Evolutionary conservation across 2,797 vertebrate species (phyloP).

Genomic region (Gadopsis marmoratus): DNA sequence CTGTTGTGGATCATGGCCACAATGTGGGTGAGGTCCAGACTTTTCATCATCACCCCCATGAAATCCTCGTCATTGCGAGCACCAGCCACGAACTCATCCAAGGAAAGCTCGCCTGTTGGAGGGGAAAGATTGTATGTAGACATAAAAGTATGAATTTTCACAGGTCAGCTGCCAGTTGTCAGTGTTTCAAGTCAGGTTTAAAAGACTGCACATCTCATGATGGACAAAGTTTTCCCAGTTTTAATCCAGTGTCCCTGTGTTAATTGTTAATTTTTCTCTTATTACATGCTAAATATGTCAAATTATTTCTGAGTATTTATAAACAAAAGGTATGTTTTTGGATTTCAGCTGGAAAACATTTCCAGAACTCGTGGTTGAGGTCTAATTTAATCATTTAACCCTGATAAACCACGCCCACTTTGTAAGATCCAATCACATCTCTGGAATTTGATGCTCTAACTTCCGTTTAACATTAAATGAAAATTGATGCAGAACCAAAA

Average conservation of each 20-base stretch:
- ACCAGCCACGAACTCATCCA: slow-evolving; percentile 93
- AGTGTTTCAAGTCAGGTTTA: neutral
- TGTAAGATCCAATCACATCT: too few relatives aligned
- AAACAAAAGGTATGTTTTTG: too few relatives aligned
- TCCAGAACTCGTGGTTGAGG: too few relatives aligned
- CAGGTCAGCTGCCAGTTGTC: neutral
- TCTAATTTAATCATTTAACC: neutral
- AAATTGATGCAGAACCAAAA: neutral
- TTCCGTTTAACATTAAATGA: too few relatives aligned
- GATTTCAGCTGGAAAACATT: too few relatives aligned
- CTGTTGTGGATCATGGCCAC: slow-evolving; percentile 91
- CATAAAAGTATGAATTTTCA: neutral
- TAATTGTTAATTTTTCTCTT: too few relatives aligned
- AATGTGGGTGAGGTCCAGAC: slow-evolving; percentile 91
- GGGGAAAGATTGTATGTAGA: neutral
- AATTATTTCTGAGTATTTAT: too few relatives aligned
- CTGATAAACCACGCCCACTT: neutral
- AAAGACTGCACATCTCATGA: neutral
- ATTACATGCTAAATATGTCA: too few relatives aligned
- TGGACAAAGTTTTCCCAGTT: neutral
- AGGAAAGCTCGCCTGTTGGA: slow-evolving; percentile 88
- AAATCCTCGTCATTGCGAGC: slow-evolving; percentile 90
- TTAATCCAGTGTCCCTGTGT: too few relatives aligned
- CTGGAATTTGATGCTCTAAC: too few relatives aligned
- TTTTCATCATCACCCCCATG: slow-evolving; percentile 95